A percentile compares a stretch with the other conserved stretches of the same genome.
phyloP scores from a whole-genome alignment of 2,888 invertebrate species.

The Tachina grossa region DNA sequence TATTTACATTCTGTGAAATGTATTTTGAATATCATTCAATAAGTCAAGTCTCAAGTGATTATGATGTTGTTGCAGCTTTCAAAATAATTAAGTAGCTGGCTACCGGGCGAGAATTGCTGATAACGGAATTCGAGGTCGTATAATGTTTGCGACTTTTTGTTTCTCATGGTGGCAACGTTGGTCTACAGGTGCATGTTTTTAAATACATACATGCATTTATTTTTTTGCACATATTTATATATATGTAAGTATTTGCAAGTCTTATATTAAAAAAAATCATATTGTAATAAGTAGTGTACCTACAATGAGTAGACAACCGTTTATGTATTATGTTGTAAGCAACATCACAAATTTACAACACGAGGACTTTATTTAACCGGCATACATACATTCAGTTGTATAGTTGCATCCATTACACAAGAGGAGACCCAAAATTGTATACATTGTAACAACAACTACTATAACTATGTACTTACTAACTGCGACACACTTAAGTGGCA shows the following conservation, averaged over 20 bases:
- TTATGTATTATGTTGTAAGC: conserved; percentile 45
- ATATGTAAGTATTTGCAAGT: background rate
- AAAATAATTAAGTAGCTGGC: no score
- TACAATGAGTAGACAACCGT: conserved; percentile 21
- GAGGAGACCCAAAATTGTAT: background rate
- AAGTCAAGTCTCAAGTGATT: no score
- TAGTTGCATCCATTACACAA: background rate
- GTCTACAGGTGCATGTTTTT: conserved; percentile 41
- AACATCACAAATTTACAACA: conserved; percentile 51
- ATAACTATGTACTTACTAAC: conserved; percentile 25
- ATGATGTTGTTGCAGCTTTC: no score
- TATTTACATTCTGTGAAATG: no score
- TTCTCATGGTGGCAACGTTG: no score
- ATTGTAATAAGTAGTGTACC: conserved; percentile 11
- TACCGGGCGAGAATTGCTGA: no score
- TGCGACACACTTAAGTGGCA: conserved; percentile 61
- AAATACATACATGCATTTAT: background rate
- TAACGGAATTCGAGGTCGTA: no score
- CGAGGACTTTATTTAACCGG: conserved; percentile 24
- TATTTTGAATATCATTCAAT: no score
- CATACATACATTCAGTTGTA: conserved; percentile 5
- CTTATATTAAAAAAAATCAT: conserved; percentile 3
- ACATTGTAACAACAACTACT: background rate
- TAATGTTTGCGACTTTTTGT: no score
- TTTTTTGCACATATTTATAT: background rate